These are phyloP conservation scores for Catotricha subobsoleta DNA, from an alignment of 2,888 invertebrate genomes.

Conservation along the genomic window DNA sequence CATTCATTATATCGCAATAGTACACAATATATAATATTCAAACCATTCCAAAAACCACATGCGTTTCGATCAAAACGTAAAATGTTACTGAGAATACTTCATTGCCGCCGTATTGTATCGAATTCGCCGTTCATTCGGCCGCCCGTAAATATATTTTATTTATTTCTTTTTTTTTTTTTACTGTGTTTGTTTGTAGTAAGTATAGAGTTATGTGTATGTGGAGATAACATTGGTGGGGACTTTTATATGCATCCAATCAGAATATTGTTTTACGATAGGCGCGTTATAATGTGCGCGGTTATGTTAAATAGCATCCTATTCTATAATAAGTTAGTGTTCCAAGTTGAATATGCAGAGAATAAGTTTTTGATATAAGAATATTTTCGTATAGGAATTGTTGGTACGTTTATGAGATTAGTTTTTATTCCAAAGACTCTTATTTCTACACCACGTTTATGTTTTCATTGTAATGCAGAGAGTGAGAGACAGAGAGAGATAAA, in stretches of 20 bases:
- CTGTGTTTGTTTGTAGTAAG: neutral
- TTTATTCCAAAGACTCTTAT: too few species aligned
- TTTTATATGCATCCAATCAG: conserved; percentile 8
- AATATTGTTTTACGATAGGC: conserved; percentile 9
- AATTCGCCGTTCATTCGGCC: conserved; percentile 4
- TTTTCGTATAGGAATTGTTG: too few species aligned
- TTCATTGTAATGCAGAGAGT: too few species aligned
- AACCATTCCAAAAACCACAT: conserved; percentile 5
- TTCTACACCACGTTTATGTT: too few species aligned
- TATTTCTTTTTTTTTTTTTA: neutral
- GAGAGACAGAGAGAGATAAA: too few species aligned
- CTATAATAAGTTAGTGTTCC: too few species aligned
- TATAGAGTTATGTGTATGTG: neutral
- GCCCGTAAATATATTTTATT: neutral
- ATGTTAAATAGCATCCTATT: conserved; percentile 7
- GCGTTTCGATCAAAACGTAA: conserved; percentile 7
- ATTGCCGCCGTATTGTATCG: neutral
- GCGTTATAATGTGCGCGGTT: conserved; percentile 8
- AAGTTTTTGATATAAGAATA: too few species aligned
- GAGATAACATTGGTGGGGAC: conserved; percentile 5
- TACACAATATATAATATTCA: too few species aligned
- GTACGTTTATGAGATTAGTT: too few species aligned
- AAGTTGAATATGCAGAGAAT: too few species aligned
- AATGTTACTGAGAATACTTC: conserved; percentile 7
- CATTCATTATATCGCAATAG: too few species aligned